Conservation (phyloP, 2,888 invertebrate species). For the Schrankia costaestrigalis region DNA sequence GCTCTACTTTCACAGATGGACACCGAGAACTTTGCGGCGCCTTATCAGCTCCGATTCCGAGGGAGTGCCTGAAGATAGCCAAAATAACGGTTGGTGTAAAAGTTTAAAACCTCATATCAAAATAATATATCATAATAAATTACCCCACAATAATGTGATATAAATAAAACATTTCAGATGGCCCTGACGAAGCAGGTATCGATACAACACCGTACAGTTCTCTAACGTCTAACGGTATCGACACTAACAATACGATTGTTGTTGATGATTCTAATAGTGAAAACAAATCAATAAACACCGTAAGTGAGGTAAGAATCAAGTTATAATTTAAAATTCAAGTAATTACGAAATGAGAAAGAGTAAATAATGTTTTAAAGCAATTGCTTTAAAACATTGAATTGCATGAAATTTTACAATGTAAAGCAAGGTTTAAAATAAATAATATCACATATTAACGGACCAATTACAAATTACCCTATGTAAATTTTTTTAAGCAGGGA, state of each 20-base stretch:
- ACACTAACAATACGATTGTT: constrained; percentile 39
- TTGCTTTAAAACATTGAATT: too few species aligned
- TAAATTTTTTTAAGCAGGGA: neutral
- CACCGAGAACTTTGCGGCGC: constrained; percentile 59
- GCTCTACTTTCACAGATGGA: constrained; percentile 54
- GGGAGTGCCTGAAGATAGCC: constrained; percentile 42
- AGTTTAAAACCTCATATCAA: too few species aligned
- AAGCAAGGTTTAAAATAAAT: too few species aligned
- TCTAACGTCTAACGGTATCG: constrained; percentile 58
- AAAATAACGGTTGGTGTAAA: constrained; percentile 43
- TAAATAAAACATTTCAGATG: constrained; percentile 24
- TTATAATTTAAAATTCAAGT: too few species aligned
- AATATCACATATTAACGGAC: too few species aligned
- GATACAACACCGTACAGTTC: constrained; percentile 54
- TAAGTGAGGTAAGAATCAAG: constrained; percentile 47
- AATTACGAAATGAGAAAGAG: too few species aligned
- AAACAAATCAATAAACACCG: constrained; percentile 40
- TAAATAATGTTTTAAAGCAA: too few species aligned
- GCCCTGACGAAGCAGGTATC: constrained; percentile 37
- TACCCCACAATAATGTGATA: too few species aligned
- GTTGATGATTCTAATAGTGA: constrained; percentile 29
- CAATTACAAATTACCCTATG: too few species aligned
- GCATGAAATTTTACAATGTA: too few species aligned
- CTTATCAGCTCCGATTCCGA: constrained; percentile 63
- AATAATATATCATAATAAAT: too few species aligned